A percentile compares a stretch with the other conserved stretches of the same genome.
phyloP scores from a whole-genome alignment of 2,113 vertebrate genomes.

The Nothobranchius furzeri region DNA sequence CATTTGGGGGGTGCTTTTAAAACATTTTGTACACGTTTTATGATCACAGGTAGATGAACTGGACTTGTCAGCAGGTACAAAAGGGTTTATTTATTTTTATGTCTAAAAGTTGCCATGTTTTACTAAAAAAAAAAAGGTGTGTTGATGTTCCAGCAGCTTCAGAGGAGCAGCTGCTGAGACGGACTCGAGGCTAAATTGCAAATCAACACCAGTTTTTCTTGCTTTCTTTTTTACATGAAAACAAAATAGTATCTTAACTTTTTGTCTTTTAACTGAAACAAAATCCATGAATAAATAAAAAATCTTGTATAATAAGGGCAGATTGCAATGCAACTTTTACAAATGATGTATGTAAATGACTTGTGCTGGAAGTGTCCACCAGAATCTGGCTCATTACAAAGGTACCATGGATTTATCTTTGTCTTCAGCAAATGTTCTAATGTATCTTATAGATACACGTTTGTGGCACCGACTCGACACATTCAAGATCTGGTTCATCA shows the following conservation, averaged over 20 bases:
- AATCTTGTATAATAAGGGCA: slow-evolving; percentile 88
- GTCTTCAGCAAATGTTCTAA: slow-evolving; percentile 79
- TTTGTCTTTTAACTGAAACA: slow-evolving; percentile 86
- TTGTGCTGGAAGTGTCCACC: slow-evolving; percentile 84
- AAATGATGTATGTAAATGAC: slow-evolving; percentile 86
- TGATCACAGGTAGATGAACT: slow-evolving; percentile 60
- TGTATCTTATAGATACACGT: slow-evolving; percentile 99
- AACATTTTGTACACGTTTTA: slow-evolving; percentile 64
- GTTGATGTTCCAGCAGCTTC: slow-evolving; percentile 68
- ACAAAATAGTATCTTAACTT: slow-evolving; percentile 79
- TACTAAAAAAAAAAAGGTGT: slow-evolving; percentile 71
- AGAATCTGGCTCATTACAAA: slow-evolving; percentile 88
- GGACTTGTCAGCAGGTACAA: slow-evolving; percentile 82
- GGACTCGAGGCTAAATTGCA: slow-evolving; percentile 48
- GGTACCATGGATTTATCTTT: slow-evolving; percentile 87
- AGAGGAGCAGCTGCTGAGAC: slow-evolving; percentile 31
- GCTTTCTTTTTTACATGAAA: slow-evolving; percentile 76
- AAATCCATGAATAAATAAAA: slow-evolving; percentile 76
- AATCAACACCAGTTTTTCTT: slow-evolving; percentile 77
- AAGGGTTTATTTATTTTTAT: slow-evolving; percentile 79
- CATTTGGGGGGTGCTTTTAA: slow-evolving; percentile 36
- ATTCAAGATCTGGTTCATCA: slow-evolving; percentile 89
- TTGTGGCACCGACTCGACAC: slow-evolving; percentile 88
- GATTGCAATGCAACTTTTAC: slow-evolving; percentile 96
- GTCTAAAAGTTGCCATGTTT: slow-evolving; percentile 84